These are phyloP conservation scores for Cyclura pinguis DNA, from an alignment of 2,797 vertebrate species.

Conservation along the genomic window DNA sequence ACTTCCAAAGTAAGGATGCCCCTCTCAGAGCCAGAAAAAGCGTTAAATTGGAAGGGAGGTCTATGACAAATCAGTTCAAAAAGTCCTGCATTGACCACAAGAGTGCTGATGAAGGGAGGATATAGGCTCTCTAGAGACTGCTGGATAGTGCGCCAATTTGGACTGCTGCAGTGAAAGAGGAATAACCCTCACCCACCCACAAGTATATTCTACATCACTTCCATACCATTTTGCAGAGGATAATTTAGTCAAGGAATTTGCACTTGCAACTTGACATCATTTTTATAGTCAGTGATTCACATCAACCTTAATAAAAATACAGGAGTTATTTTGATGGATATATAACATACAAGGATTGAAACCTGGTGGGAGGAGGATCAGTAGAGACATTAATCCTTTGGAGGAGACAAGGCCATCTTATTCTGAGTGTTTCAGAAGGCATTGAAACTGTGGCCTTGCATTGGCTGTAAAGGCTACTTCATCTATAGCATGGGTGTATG, in stretches of 20 bases:
- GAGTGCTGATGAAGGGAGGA: background rate
- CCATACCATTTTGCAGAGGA: background rate
- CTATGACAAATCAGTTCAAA: background rate
- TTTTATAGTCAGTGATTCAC: background rate
- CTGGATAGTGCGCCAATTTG: background rate
- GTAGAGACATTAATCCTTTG: background rate
- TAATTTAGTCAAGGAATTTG: background rate
- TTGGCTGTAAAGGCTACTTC: background rate
- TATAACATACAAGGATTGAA: background rate
- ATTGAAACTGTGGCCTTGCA: background rate
- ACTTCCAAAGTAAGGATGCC: slow-evolving; percentile 14
- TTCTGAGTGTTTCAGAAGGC: background rate
- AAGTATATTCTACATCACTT: background rate
- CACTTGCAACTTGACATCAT: background rate
- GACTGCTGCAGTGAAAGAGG: background rate
- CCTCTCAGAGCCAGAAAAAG: slow-evolving; percentile 36
- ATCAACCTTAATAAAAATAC: background rate
- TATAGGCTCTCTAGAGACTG: background rate
- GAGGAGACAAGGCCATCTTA: background rate
- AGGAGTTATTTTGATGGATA: slow-evolving; percentile 2
- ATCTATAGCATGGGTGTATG: background rate
- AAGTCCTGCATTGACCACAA: background rate
- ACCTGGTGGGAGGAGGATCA: background rate
- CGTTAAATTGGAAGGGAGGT: background rate
- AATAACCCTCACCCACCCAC: background rate